These are phyloP conservation scores for Dendrolimus punctatus DNA, from an alignment of 1,140 invertebrate species.

Conservation along the genomic window DNA sequence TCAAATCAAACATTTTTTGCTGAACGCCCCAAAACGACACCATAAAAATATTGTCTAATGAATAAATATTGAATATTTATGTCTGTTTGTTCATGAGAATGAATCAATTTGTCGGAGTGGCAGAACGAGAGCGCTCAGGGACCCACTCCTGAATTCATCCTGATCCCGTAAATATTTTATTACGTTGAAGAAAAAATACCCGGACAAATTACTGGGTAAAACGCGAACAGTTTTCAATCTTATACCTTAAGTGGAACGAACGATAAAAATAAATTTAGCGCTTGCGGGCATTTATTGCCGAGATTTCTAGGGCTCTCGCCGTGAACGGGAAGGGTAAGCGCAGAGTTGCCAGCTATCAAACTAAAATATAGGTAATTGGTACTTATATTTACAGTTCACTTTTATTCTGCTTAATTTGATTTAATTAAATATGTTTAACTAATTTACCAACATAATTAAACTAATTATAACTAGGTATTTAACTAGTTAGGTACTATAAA, in stretches of 20 bases:
- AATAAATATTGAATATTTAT: conserved; percentile 35
- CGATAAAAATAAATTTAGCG: conserved; percentile 68
- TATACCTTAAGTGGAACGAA: conserved; percentile 69
- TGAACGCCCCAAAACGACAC: background rate
- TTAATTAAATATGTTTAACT: too few relatives aligned
- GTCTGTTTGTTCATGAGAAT: conserved; percentile 50
- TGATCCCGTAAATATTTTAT: conserved; percentile 67
- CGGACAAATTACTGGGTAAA: conserved; percentile 52
- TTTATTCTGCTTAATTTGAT: too few relatives aligned
- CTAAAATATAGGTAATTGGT: too few relatives aligned
- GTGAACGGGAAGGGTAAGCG: conserved; percentile 16
- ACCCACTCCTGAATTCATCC: conserved; percentile 55
- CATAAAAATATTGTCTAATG: conserved; percentile 14
- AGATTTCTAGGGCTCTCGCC: conserved; percentile 54
- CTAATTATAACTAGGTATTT: too few relatives aligned
- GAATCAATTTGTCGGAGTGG: conserved; percentile 51
- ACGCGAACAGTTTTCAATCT: conserved; percentile 63
- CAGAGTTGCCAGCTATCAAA: background rate
- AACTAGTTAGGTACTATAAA: too few relatives aligned
- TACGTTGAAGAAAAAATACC: conserved; percentile 52
- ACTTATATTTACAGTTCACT: too few relatives aligned
- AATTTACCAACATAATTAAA: too few relatives aligned
- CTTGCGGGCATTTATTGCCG: conserved; percentile 65
- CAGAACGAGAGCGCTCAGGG: conserved; percentile 34
- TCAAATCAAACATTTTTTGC: background rate